Base-by-base conservation (phyloP, 2,888 invertebrate genomes). In the Lampropteryx suffumata region DNA sequence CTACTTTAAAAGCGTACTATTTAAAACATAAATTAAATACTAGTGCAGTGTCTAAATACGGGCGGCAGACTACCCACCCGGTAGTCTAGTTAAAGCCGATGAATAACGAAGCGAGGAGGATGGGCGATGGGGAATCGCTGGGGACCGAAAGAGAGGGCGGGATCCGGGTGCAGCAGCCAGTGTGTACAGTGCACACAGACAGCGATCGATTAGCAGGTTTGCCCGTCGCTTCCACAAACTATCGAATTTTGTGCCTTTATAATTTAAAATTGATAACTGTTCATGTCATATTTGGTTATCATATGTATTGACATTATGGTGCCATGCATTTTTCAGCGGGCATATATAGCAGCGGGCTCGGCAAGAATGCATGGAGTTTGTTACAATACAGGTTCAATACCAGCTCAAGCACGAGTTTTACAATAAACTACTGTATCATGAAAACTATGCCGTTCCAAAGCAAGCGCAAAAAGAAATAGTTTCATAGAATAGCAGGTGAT, bases 1-100 rank as follows among this genome's bases (percentile, higher is more conserved):
- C 75, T 73, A 77, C 72, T 82, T 76, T 79, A 73, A 79, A 81
- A 82, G 79, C 73, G 77, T 67, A 78, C 80, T 82, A 83, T 85
- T 86, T 82, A 79, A 84, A 84, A 84, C 82, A 87, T 86, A 87
- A 87, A 89, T 88, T 89, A 86, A 87, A 85, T 86, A 24, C 3
- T 24, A 84, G 84, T 82, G 82, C 82, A 79, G 79, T 80, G 79
- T 86, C 86, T 88, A 88, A 88, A 89, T 87, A 87, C 82, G 80
- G 83, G 84, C 81, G 84, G 82, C 68, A 76, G 71, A 65, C 69
- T 75, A 82, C 85, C 52, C 86, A 82, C 86, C 84, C 85, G 87
- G 86, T 84, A 83, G 53, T 53, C 53, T 53, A 53, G 85, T 82
- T 83, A 79, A 79, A 80, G 81, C 79, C 83, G 82, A 82, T 85